phyloP scores from a whole-genome alignment of 2,797 vertebrate species.

The Scomberomorus guttatus region DNA sequence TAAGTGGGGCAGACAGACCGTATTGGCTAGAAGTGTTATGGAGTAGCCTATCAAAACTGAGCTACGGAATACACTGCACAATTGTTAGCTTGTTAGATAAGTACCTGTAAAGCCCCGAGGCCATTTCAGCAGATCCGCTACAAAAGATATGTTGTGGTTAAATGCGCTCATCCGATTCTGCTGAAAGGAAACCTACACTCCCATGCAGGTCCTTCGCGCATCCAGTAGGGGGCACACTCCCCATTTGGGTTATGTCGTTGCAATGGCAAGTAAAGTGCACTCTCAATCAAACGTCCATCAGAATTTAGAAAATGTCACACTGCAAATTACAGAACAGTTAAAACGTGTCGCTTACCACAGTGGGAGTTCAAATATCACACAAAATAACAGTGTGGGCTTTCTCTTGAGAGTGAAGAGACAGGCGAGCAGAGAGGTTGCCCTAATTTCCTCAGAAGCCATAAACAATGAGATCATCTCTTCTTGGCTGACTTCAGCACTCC shows the following conservation, averaged over 20 bases:
- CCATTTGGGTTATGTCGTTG: neutral
- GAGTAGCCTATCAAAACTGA: neutral
- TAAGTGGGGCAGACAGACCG: too few species aligned
- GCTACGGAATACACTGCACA: neutral
- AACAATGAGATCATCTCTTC: neutral
- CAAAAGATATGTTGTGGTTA: neutral
- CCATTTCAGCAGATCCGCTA: neutral
- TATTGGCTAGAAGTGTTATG: too few species aligned
- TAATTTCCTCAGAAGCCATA: neutral
- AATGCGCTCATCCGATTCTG: neutral
- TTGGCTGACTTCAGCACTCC: neutral
- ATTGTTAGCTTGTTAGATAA: neutral
- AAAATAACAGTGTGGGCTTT: neutral
- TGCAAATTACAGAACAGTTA: neutral
- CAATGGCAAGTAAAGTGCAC: neutral
- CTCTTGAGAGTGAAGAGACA: neutral
- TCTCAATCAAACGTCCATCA: neutral
- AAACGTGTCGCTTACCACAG: neutral
- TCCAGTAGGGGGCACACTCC: conserved; percentile 50
- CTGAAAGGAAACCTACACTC: conserved; percentile 56
- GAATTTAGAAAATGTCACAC: neutral
- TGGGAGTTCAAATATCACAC: neutral
- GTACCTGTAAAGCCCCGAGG: rapidly evolving
- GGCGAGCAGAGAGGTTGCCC: neutral
- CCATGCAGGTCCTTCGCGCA: neutral